phyloP scores from a whole-genome alignment of 2,888 invertebrate genomes.

The Acrobasis suavella region DNA sequence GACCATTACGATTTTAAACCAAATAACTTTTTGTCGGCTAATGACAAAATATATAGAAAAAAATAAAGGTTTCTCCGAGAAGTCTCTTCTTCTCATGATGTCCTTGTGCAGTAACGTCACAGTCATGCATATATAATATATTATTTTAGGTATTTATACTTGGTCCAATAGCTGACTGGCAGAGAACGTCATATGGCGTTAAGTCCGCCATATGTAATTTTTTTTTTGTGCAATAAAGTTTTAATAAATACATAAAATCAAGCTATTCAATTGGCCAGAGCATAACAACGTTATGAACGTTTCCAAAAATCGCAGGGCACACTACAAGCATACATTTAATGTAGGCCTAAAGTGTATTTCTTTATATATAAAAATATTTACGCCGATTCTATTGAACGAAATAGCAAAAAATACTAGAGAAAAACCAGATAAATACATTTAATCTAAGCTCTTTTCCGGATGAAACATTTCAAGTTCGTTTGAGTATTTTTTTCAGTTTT shows the following conservation, averaged over 20 bases:
- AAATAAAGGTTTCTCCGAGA: too few species aligned
- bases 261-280: neutral
- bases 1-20: neutral
- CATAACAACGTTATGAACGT: neutral
- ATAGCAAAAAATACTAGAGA: neutral
- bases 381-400: slow-evolving; percentile 7
- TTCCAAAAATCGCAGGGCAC: neutral
- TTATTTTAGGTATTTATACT: too few species aligned
- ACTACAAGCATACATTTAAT: slow-evolving; percentile 46
- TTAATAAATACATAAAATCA: too few species aligned
- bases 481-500: neutral
- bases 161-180: too few species aligned
- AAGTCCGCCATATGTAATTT: too few species aligned
- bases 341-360: slow-evolving; percentile 41
- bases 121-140: too few species aligned
- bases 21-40: neutral
- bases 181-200: too few species aligned
- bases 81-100: too few species aligned
- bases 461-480: neutral
- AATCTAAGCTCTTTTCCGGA: neutral
- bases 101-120: too few species aligned
- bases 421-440: neutral
- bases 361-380: slow-evolving; percentile 25
- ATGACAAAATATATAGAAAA: neutral
- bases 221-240: too few species aligned